A percentile compares a stretch with the other conserved stretches of the same genome.
Evolutionary conservation across 2,888 invertebrate species (phyloP).

Genomic region (Psococerastis gibbosa): DNA sequence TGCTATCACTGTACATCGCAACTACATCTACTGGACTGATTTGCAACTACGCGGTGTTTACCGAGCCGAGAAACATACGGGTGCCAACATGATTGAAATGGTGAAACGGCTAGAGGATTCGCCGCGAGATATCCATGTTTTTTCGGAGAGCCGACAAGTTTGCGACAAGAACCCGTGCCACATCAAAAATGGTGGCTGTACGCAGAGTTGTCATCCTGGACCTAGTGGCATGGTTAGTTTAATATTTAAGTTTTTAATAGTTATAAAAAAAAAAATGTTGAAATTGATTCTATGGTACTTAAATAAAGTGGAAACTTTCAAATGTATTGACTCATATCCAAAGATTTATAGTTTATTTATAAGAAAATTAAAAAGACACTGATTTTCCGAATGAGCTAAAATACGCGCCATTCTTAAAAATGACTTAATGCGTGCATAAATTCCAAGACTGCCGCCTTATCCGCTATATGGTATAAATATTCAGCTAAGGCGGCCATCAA

Average conservation of each 20-base stretch:
- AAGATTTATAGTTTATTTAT: neutral
- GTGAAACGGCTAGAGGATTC: slow-evolving; percentile 84
- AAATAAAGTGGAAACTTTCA: too few relatives aligned
- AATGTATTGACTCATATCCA: too few relatives aligned
- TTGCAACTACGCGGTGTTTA: slow-evolving; percentile 84
- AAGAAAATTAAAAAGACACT: neutral
- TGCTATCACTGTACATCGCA: slow-evolving; percentile 74
- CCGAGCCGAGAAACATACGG: slow-evolving; percentile 91
- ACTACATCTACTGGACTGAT: slow-evolving; percentile 94
- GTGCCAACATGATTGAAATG: slow-evolving; percentile 84
- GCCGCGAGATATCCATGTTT: slow-evolving; percentile 82
- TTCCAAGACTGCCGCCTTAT: too few relatives aligned
- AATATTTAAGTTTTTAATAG: neutral
- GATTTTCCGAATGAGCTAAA: too few relatives aligned
- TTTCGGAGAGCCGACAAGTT: slow-evolving; percentile 54
- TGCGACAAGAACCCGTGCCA: slow-evolving; percentile 69
- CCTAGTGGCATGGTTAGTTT: slow-evolving; percentile 45
- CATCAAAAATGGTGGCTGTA: slow-evolving; percentile 89
- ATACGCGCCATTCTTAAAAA: too few relatives aligned
- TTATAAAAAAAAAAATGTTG: too few relatives aligned
- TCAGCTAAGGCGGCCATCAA: too few relatives aligned
- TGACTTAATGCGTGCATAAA: too few relatives aligned
- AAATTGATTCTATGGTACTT: too few relatives aligned
- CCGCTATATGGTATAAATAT: too few relatives aligned
- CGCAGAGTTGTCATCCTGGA: slow-evolving; percentile 81